Conservation (phyloP, 2,113 vertebrate species). For the Cercocebus atys region DNA sequence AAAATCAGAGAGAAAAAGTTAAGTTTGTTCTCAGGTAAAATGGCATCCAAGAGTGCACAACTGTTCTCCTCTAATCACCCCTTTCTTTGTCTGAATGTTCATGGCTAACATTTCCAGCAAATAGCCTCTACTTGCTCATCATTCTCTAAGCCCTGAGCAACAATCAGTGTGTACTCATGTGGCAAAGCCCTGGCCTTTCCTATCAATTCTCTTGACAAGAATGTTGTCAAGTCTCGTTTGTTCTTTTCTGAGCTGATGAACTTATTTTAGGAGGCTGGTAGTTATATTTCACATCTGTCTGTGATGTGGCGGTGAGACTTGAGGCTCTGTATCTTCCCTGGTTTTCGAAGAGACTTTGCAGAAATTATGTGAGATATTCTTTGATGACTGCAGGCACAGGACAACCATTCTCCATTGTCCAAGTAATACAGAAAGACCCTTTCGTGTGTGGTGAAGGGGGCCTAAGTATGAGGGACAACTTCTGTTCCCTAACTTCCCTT, state of each 20-base stretch:
- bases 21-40: conserved; percentile 38
- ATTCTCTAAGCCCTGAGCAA: conserved; percentile 70
- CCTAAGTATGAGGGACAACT: background rate
- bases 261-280: conserved; percentile 76
- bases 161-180: conserved; percentile 70
- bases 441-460: background rate
- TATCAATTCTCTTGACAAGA: conserved; percentile 80
- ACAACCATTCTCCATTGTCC: background rate
- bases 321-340: conserved; percentile 54
- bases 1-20: conserved; percentile 45
- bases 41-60: background rate
- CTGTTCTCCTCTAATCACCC: conserved; percentile 46
- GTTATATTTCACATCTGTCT: conserved; percentile 72
- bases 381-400: background rate
- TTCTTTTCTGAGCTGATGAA: conserved; percentile 69
- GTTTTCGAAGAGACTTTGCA: conserved; percentile 33
- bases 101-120: conserved; percentile 8
- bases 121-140: conserved; percentile 61
- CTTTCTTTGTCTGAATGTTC: conserved; percentile 60
- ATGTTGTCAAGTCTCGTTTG: conserved; percentile 78
- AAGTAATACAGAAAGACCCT: background rate
- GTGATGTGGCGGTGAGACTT: conserved; percentile 13
- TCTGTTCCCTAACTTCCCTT: background rate
- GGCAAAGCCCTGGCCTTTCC: conserved; percentile 78
- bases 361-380: background rate